Conservation (phyloP, 2,888 invertebrate species). For the Chorisops tibialis region DNA sequence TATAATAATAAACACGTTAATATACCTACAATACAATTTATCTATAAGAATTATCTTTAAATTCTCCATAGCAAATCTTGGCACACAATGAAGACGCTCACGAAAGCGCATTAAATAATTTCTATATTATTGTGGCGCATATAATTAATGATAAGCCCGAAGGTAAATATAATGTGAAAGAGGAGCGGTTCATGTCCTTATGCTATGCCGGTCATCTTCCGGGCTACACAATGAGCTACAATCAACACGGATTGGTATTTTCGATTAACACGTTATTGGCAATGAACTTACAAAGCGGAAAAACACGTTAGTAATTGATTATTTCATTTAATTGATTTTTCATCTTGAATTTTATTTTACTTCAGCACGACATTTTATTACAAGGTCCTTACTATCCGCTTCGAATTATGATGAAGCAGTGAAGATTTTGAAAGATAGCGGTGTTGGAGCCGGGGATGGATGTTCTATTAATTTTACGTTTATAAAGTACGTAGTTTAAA, state of each 20-base stretch:
- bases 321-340: not conserved
- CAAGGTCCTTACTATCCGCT: conserved; percentile 70
- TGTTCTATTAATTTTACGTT: conserved; percentile 85
- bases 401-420: conserved; percentile 68
- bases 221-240: conserved; percentile 87
- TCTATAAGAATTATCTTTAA: not conserved
- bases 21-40: not conserved
- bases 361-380: conserved; percentile 76
- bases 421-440: conserved; percentile 67
- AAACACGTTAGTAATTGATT: conserved; percentile 61
- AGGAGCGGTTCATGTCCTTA: conserved; percentile 77
- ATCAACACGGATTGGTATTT: conserved; percentile 78
- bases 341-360: not conserved
- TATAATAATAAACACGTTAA: not conserved
- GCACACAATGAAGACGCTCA: conserved; percentile 86
- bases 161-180: conserved; percentile 62
- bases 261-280: conserved; percentile 82
- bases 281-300: conserved; percentile 63
- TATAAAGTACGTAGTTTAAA: conserved; percentile 53
- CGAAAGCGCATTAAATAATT: conserved; percentile 71
- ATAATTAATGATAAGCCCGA: conserved; percentile 67
- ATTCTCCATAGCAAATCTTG: conserved; percentile 62
- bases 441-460: conserved; percentile 77
- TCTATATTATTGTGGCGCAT: conserved; percentile 79
- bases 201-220: conserved; percentile 86